These are phyloP conservation scores for Zonotrichia leucophrys DNA, from an alignment of 2,113 vertebrate species.

Conservation along the genomic window DNA sequence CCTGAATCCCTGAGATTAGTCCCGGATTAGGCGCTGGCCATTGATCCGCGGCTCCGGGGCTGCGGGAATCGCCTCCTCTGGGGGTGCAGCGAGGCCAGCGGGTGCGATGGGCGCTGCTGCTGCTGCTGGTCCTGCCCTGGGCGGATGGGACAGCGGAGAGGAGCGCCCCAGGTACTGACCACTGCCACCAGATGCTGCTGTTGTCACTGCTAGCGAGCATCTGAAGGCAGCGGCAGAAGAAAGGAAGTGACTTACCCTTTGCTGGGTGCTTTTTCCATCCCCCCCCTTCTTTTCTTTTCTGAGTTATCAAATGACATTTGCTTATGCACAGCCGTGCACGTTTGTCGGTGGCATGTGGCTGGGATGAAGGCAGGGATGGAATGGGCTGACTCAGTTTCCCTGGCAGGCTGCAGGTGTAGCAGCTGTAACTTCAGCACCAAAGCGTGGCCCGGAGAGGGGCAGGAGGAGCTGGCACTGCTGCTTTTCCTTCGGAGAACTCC, in stretches of 20 bases:
- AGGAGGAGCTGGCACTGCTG: rapidly evolving
- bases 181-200: slow-evolving; percentile 75
- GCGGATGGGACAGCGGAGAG: neutral
- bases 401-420: rapidly evolving
- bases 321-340: neutral
- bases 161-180: slow-evolving; percentile 56
- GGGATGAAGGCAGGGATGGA: neutral
- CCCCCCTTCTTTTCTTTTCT: neutral
- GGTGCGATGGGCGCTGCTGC: neutral
- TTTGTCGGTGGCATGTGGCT: neutral
- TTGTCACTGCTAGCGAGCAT: slow-evolving; percentile 60
- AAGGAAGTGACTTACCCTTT: slow-evolving; percentile 39
- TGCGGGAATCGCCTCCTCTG: neutral
- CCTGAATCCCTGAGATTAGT: slow-evolving; percentile 43
- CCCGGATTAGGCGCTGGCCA: neutral
- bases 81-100: rapidly evolving
- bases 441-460: rapidly evolving
- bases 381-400: neutral
- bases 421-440: neutral
- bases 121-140: neutral
- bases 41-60: neutral
- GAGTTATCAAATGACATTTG: slow-evolving; percentile 28
- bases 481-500: neutral
- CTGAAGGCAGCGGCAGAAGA: neutral
- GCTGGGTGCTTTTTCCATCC: neutral